Evolutionary conservation across 1,140 invertebrate genomes (phyloP).

Genomic region (Zaprionus camerounensis): DNA sequence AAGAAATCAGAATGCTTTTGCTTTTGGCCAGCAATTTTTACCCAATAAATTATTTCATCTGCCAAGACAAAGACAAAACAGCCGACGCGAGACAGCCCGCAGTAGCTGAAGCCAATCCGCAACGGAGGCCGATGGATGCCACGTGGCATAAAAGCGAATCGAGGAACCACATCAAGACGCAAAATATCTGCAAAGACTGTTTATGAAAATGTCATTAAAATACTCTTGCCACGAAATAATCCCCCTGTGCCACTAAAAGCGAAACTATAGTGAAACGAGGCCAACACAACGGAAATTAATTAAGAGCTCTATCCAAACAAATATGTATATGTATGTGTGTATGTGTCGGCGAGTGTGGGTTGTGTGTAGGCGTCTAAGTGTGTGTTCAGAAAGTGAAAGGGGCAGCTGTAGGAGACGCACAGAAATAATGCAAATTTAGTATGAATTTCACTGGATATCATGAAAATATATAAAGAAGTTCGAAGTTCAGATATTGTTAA

Average conservation of each 20-base stretch:
- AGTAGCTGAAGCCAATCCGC: neutral
- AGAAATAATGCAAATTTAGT: neutral
- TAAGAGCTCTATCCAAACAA: slow-evolving; percentile 47
- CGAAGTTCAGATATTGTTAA: too few relatives aligned
- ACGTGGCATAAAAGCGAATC: slow-evolving; percentile 74
- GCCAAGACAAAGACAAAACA: slow-evolving; percentile 44
- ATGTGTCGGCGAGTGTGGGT: slow-evolving; percentile 9
- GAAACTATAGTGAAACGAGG: slow-evolving; percentile 48
- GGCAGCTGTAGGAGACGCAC: neutral
- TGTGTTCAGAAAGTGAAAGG: slow-evolving; percentile 38
- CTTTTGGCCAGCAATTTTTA: slow-evolving; percentile 79
- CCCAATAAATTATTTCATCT: slow-evolving; percentile 81
- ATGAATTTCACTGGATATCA: neutral
- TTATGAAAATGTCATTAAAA: slow-evolving; percentile 81
- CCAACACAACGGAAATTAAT: slow-evolving; percentile 66
- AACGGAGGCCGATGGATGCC: slow-evolving; percentile 30
- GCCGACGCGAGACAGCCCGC: neutral
- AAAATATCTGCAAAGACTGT: slow-evolving; percentile 53
- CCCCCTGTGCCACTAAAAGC: slow-evolving; percentile 41
- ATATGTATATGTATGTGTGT: slow-evolving; percentile 7
- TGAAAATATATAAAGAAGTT: neutral
- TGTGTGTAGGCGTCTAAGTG: neutral
- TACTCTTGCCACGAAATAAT: slow-evolving; percentile 35
- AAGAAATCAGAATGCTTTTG: slow-evolving; percentile 54
- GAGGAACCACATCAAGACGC: slow-evolving; percentile 53